These are phyloP conservation scores for Perithous albicinctus DNA, from an alignment of 2,888 invertebrate species.

Conservation along the genomic window DNA sequence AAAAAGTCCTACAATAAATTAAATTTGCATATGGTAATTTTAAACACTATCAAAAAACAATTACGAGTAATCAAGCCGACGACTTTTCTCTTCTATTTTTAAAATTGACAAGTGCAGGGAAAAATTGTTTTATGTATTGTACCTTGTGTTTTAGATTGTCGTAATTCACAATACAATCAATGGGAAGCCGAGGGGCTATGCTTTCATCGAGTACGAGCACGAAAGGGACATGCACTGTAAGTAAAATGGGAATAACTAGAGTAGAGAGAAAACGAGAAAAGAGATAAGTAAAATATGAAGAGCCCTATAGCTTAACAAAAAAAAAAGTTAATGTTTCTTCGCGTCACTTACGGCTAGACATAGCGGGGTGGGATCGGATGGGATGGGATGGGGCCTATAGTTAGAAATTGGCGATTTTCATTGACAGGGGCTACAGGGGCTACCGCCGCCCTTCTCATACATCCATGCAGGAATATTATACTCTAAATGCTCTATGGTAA, in stretches of 20 bases:
- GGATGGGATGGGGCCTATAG: constrained; percentile 71
- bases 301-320: constrained; percentile 42
- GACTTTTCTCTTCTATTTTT: too few relatives aligned
- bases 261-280: constrained; percentile 39
- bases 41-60: too few relatives aligned
- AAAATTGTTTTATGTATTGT: not conserved
- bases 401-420: constrained; percentile 73
- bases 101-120: too few relatives aligned
- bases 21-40: too few relatives aligned
- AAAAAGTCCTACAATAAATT: too few relatives aligned
- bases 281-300: constrained; percentile 58
- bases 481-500: constrained; percentile 77
- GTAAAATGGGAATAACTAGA: constrained; percentile 85
- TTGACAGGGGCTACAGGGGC: constrained; percentile 73
- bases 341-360: constrained; percentile 80
- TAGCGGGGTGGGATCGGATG: constrained; percentile 74
- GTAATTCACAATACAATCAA: constrained; percentile 94
- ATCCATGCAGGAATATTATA: constrained; percentile 79
- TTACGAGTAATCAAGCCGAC: too few relatives aligned
- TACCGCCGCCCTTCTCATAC: constrained; percentile 74
- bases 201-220: constrained; percentile 99
- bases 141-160: constrained; percentile 90
- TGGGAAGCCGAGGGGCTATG: constrained; percentile 98
- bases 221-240: constrained; percentile 99
- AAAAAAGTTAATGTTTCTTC: constrained; percentile 81